Base-by-base conservation (phyloP, 2,113 vertebrate genomes). In the Hippocampus mohnikei region DNA sequence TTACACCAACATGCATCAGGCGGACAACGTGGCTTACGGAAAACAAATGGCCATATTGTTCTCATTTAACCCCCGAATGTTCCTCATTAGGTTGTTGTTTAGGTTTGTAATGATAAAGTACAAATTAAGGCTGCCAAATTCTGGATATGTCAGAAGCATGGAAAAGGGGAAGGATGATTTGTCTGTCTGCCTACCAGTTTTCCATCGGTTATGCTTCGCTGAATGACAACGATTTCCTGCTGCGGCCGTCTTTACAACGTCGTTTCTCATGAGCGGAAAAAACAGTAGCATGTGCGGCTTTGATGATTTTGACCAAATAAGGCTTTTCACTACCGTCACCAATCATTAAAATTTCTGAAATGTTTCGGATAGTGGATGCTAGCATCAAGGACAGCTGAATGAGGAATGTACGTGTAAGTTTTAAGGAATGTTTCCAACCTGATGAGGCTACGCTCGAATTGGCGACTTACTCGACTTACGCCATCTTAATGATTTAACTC, bases 71-170 rank as follows among this genome's bases (percentile, higher is more conserved):
- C 37, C 33, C 67, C 72, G 56, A 72, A 74, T 88, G 89, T 80
- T 90, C 72, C 65, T 85, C 71, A 89, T 91, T 89, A 90, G 10
- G 64, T 56, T 66, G 69, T 46, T 67, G 76, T 84, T 88, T 76
- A 68, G 85, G 78, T 42, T 64, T 8, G 41, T 66, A 66, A 86
- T 77, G 75, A 73, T 85, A 86, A 76, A 78, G 71, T 75, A 77
- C 77, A 81, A 81, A 83, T 84, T 76, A 82, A 69, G 74, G 73
- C 58, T 79, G 80, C 81, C 77, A 82, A 80, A 77, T 63, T 74
- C 69, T 72, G 78, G 82, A 80, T 80, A 81, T 66, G 68, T 80
- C 71, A 74, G 66, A 73, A 74, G 73, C 68, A 56, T 12, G 42
- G 66, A 74, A 42, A 37, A 75, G 79, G 70, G 75, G 25, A 58